These are phyloP conservation scores for Alosa sapidissima DNA, from an alignment of 2,797 vertebrate genomes.

Conservation along the genomic window DNA sequence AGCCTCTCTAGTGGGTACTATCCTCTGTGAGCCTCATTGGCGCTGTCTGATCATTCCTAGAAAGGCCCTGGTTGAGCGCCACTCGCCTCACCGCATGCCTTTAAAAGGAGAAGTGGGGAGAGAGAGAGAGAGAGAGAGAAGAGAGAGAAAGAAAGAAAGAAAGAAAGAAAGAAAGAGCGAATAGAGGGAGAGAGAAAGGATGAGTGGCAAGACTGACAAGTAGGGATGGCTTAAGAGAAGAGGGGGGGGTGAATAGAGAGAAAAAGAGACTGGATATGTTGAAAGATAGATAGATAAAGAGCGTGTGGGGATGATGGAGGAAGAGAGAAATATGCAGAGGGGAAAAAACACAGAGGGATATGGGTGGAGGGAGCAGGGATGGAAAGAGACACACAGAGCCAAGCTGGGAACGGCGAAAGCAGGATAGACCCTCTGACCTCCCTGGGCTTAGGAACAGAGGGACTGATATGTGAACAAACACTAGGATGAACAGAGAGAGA, in stretches of 20 bases:
- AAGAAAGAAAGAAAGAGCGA: background rate
- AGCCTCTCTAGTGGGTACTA: constrained; percentile 19
- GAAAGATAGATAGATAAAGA: constrained; percentile 4
- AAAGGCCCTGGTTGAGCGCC: background rate
- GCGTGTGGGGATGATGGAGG: background rate
- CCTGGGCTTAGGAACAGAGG: background rate
- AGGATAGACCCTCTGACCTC: constrained; percentile 2
- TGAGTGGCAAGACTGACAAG: background rate
- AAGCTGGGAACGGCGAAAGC: background rate
- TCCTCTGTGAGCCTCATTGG: constrained; percentile 9
- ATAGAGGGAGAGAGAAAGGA: background rate
- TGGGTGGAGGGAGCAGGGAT: background rate
- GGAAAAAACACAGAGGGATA: background rate
- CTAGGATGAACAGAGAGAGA: background rate
- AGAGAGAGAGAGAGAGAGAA: background rate
- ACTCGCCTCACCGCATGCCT: constrained; percentile 51
- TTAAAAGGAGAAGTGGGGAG: constrained; percentile 59
- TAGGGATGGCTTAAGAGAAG: background rate
- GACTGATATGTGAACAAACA: background rate
- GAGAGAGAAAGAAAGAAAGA: background rate
- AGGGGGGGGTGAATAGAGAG: background rate
- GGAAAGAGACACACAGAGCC: background rate
- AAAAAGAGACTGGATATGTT: background rate
- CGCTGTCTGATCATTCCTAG: constrained; percentile 5
- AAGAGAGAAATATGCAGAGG: background rate